Conservation (phyloP, 2,888 invertebrate genomes). For the Hemithea aestivaria region DNA sequence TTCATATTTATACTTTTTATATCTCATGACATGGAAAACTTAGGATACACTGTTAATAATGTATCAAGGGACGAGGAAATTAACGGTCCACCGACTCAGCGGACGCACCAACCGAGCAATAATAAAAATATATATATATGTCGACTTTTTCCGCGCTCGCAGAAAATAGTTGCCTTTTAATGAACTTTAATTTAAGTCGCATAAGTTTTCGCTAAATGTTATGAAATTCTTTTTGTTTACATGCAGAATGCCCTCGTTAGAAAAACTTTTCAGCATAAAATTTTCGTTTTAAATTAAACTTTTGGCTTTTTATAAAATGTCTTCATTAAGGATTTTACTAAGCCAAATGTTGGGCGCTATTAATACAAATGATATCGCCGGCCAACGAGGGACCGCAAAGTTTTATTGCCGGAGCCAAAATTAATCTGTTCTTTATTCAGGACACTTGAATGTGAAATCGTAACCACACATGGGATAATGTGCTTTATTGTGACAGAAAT, state of each 20-base stretch:
- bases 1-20: too few relatives aligned
- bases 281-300: constrained; percentile 2
- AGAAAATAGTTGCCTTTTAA: constrained; percentile 10
- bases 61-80: constrained; percentile 47
- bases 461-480: constrained; percentile 6
- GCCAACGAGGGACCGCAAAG: constrained; percentile 14
- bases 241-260: constrained; percentile 1
- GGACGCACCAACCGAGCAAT: constrained; percentile 7
- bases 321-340: constrained; percentile 6
- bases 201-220: constrained; percentile 10
- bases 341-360: constrained; percentile 17
- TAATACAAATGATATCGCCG: constrained; percentile 16
- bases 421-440: constrained; percentile 14
- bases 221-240: constrained; percentile 4
- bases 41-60: constrained; percentile 49
- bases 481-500: neutral
- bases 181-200: constrained; percentile 12
- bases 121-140: constrained; percentile 15
- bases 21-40: constrained; percentile 39
- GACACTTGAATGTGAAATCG: constrained; percentile 5
- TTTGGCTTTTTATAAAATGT: constrained; percentile 8
- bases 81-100: constrained; percentile 40
- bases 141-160: constrained; percentile 14
- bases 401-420: constrained; percentile 14
- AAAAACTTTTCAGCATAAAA: neutral